Evolutionary conservation across 2,113 vertebrate genomes (phyloP), one percentile per base, ranked within the genome.

Genomic region (Labrus mixtus): DNA sequence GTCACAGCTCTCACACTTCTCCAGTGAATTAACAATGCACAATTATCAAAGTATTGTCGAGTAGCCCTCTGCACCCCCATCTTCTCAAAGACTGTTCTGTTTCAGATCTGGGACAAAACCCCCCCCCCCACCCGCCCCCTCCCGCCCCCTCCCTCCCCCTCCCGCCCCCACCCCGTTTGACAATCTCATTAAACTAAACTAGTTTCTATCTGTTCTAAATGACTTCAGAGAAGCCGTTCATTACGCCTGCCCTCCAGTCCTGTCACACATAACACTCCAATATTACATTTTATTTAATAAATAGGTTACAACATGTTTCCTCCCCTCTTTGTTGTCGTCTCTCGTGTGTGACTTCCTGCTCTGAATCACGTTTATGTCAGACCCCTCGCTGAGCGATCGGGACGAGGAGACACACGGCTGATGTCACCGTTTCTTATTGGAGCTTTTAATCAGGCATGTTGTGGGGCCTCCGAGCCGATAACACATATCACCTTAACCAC

Each of bases 111-210:
- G 94, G 94, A 93, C 94, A 95, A 86, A 89, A 83, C 89, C 87
- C 90, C 91, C 88, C 85, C 92, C 29, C 29, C 29, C n/a, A n/a
- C 88, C 85, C 92, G 4, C 29, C 29, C 89, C 87, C 90, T 90
- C 88, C 85, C 92, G 4, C 29, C 29, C 89, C 87, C 90, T 90
- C 88, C 85, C 92, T 6, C 29, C 29, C 89, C 87, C 90, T 90
- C 88, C 85, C 92, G 4, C 29, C 29, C 87, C 90, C 91, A 87
- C 85, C 93, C 88, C 93, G 58, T 89, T 90, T 88, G 93, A 90
- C 93, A 93, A 94, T 93, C 92, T 93, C 94, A 95, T 95, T 95
- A 94, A 95, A 94, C 92, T 92, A 95, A 95, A 95, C 94, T 95
- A 95, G 93, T 94, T 95, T 95, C 90, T 93, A 94, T 94, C 91